Evolutionary conservation across 2,113 vertebrate species (phyloP).

Genomic region (Pseudolaguvia tuberculata): DNA sequence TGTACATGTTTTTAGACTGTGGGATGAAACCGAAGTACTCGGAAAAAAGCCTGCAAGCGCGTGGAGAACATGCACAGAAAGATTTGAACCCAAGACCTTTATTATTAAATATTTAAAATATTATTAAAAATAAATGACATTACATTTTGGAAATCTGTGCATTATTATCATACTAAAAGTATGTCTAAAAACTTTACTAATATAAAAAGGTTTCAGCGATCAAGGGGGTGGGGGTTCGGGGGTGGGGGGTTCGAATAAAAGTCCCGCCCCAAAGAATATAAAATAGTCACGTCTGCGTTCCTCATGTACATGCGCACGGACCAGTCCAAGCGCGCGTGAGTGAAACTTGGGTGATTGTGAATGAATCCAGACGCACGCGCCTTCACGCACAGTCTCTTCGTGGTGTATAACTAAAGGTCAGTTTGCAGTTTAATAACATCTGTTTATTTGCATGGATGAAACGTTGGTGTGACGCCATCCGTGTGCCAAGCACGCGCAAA

Average conservation of each 20-base stretch:
- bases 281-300: conserved; percentile 2
- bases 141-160: no score
- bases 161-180: no score
- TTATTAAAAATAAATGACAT: no score
- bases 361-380: not conserved
- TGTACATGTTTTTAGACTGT: no score
- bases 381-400: not conserved
- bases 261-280: conserved; percentile 7
- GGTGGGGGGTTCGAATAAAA: not conserved
- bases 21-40: no score
- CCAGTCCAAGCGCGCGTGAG: not conserved
- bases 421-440: not conserved
- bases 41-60: conserved; percentile 17
- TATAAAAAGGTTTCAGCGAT: not conserved
- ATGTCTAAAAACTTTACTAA: no score
- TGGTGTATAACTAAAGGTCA: not conserved
- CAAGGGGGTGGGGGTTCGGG: not conserved
- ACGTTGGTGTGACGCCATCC: not conserved
- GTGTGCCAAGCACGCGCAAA: not conserved
- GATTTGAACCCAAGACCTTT: no score
- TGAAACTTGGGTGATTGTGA: not conserved
- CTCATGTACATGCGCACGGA: not conserved
- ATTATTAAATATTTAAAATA: no score
- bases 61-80: no score
- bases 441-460: not conserved